A percentile compares a stretch with the other conserved stretches of the same genome.
Evolutionary conservation across 2,797 vertebrate genomes (phyloP).

Genomic region (Diglossa cyanea): DNA sequence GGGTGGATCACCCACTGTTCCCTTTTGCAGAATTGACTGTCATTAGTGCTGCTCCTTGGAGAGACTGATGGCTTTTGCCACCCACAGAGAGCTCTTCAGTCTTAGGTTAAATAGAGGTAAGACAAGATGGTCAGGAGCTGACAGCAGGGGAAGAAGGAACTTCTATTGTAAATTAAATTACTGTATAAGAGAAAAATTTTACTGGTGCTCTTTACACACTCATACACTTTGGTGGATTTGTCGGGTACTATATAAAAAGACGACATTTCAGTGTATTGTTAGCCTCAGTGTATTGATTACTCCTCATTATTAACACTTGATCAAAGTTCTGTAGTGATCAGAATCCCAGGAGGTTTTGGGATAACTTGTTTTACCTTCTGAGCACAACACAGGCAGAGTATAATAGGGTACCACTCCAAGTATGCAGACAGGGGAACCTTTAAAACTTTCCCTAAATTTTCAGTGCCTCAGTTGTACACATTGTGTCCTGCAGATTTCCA

Average conservation of each 20-base stretch:
- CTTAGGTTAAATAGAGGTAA: not conserved
- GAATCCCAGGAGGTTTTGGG: not conserved
- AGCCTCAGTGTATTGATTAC: not conserved
- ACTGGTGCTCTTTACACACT: not conserved
- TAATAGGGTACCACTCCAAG: not conserved
- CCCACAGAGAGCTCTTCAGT: not conserved
- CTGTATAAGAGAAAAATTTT: not conserved
- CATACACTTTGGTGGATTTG: not conserved
- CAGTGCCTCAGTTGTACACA: not conserved
- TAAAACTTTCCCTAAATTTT: not conserved
- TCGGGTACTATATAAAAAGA: not conserved
- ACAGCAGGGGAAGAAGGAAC: not conserved
- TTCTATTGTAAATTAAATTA: not conserved
- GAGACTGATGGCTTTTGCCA: not conserved
- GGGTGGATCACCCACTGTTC: not conserved
- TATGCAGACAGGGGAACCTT: not conserved
- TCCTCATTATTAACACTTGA: not conserved
- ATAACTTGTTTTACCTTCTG: not conserved
- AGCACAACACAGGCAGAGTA: not conserved
- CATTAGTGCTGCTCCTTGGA: not conserved
- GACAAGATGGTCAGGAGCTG: not conserved
- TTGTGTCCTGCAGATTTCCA: not conserved
- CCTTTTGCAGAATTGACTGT: not conserved
- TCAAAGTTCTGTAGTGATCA: not conserved
- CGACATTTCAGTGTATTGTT: not conserved